Conservation (phyloP, 92 coral and sea anemone species). For the Zoanthus solanderi region DNA sequence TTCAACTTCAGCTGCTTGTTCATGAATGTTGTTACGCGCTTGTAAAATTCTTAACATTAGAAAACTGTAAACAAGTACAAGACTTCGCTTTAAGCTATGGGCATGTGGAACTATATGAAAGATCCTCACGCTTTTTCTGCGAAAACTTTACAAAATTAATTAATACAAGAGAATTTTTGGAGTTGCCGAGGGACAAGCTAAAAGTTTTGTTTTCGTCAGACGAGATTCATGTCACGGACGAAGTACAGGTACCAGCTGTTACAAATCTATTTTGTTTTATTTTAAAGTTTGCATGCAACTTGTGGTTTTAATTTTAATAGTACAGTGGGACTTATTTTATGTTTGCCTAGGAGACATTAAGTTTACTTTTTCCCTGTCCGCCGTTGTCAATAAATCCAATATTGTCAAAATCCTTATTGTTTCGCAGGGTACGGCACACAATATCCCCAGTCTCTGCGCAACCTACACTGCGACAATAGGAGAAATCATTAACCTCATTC, state of each 20-base stretch:
- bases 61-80: constrained; percentile 70
- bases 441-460: no score
- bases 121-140: constrained; percentile 72
- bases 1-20: constrained; percentile 74
- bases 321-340: not conserved
- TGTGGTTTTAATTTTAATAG: not conserved
- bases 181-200: constrained; percentile 65
- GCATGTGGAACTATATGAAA: constrained; percentile 68
- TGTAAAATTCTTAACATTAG: constrained; percentile 73
- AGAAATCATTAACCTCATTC: no score
- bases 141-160: constrained; percentile 68
- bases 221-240: constrained; percentile 66
- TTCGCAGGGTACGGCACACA: no score
- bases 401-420: no score
- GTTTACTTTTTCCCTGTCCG: no score
- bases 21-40: constrained; percentile 77
- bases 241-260: constrained; percentile 68
- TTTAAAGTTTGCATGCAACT: not conserved
- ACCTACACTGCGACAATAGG: no score
- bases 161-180: constrained; percentile 61
- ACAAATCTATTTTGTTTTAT: not conserved
- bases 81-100: constrained; percentile 69
- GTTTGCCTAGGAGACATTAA: not conserved
- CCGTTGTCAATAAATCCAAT: no score
- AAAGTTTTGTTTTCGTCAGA: constrained; percentile 70